Conservation (phyloP, 2,113 vertebrate species). For the Cottus gobio region DNA sequence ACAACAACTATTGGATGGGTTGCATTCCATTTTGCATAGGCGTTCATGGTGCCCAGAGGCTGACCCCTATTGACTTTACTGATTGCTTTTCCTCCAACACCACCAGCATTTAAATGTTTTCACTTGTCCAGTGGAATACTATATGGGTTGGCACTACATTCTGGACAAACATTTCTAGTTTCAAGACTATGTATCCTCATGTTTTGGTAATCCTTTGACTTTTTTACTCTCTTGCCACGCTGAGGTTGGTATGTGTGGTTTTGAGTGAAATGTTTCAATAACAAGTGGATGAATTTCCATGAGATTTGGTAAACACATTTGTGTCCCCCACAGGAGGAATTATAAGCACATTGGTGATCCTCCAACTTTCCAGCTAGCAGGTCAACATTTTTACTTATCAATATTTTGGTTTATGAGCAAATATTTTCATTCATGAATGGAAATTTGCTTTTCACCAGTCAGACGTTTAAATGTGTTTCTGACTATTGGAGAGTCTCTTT, state of each 20-base stretch:
- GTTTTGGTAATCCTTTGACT: not conserved
- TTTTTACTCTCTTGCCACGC: not conserved
- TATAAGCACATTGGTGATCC: not conserved
- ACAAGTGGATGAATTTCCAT: not conserved
- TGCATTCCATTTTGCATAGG: not conserved
- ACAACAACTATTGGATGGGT: no score
- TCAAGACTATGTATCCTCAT: not conserved
- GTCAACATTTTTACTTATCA: not conserved
- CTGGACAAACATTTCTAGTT: not conserved
- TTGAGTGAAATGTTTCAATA: not conserved
- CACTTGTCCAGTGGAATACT: not conserved
- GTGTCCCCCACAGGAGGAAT: not conserved
- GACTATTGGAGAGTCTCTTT: not conserved
- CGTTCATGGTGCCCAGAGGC: not conserved
- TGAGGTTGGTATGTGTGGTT: not conserved
- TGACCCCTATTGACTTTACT: not conserved
- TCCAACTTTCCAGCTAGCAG: not conserved
- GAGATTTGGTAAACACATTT: not conserved
- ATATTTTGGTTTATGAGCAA: not conserved
- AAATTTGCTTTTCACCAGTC: not conserved
- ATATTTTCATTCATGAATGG: not conserved
- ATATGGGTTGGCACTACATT: not conserved
- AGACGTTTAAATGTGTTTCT: not conserved
- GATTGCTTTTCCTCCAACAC: not conserved
- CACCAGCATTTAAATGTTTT: not conserved